A percentile compares a stretch with the other conserved stretches of the same genome.
Conservation (phyloP, 2,888 invertebrate genomes). For the Hedya salicella region DNA sequence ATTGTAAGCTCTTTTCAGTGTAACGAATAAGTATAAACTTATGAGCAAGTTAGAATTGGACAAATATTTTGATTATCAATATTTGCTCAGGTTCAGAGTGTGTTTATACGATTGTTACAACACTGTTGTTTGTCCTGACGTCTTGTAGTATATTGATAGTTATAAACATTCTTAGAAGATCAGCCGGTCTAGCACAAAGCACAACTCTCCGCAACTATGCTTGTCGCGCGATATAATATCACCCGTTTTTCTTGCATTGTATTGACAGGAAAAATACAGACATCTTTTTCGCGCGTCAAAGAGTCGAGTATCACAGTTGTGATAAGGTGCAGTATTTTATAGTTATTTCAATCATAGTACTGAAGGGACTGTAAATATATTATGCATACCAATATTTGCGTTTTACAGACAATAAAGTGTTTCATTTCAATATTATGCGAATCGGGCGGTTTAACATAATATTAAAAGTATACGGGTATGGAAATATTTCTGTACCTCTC, state of each 20-base stretch:
- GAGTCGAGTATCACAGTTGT: too few species aligned
- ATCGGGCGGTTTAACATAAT: slow-evolving; percentile 29
- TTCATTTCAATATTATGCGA: slow-evolving; percentile 25
- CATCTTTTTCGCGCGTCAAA: too few species aligned
- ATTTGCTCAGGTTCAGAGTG: background rate
- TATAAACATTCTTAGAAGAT: too few species aligned
- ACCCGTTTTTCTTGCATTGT: too few species aligned
- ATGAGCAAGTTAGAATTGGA: background rate
- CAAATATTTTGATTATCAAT: background rate
- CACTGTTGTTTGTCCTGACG: too few species aligned
- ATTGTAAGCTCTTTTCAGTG: background rate
- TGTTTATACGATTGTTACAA: background rate
- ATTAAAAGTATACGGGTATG: slow-evolving; percentile 36
- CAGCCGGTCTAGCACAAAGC: too few species aligned
- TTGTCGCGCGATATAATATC: too few species aligned
- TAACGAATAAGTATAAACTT: background rate
- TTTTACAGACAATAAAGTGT: slow-evolving; percentile 35
- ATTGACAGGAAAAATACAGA: too few species aligned
- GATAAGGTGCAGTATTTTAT: too few species aligned
- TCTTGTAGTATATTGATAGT: too few species aligned
- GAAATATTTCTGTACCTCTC: slow-evolving; percentile 34
- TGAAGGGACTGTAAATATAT: slow-evolving; percentile 25
- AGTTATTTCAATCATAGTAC: slow-evolving; percentile 3
- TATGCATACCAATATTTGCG: slow-evolving; percentile 17
- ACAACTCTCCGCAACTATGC: too few species aligned